These are phyloP conservation scores for Cantharis lateralis DNA, from an alignment of 2,888 invertebrate genomes.

Conservation along the genomic window DNA sequence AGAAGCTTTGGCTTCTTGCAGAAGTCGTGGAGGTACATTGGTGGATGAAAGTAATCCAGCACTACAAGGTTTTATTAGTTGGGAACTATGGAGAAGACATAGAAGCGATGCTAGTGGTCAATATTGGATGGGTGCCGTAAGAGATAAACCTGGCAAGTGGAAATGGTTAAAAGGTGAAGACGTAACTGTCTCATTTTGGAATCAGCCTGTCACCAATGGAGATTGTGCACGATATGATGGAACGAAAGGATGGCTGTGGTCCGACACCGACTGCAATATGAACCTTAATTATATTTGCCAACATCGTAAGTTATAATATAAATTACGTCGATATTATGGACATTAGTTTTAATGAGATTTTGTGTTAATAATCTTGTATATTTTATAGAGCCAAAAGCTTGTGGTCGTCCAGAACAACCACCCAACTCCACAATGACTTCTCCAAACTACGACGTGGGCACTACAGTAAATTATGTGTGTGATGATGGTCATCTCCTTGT, in stretches of 20 bases:
- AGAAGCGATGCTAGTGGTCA: constrained; percentile 89
- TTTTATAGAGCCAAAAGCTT: constrained; percentile 81
- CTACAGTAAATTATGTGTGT: constrained; percentile 82
- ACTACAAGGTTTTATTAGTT: constrained; percentile 90
- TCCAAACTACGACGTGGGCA: constrained; percentile 78
- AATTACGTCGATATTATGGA: not conserved
- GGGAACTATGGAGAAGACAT: constrained; percentile 92
- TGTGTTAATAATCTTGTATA: not conserved
- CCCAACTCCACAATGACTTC: constrained; percentile 88
- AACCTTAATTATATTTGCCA: constrained; percentile 90
- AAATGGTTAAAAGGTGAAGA: constrained; percentile 89
- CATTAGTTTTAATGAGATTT: not conserved
- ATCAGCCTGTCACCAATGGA: constrained; percentile 79
- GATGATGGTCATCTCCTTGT: constrained; percentile 86
- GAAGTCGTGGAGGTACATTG: constrained; percentile 67
- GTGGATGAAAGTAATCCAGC: constrained; percentile 94
- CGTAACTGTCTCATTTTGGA: constrained; percentile 91
- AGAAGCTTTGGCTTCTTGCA: constrained; percentile 80
- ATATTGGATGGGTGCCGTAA: constrained; percentile 92
- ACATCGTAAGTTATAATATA: constrained; percentile 77
- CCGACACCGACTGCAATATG: constrained; percentile 85
- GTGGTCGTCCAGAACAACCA: constrained; percentile 90
- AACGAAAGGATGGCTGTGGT: constrained; percentile 94
- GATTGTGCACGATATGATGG: constrained; percentile 91
- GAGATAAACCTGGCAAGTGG: constrained; percentile 84